phyloP scores from a whole-genome alignment of 1,140 invertebrate species.

The Diplogasteroides magnus region DNA sequence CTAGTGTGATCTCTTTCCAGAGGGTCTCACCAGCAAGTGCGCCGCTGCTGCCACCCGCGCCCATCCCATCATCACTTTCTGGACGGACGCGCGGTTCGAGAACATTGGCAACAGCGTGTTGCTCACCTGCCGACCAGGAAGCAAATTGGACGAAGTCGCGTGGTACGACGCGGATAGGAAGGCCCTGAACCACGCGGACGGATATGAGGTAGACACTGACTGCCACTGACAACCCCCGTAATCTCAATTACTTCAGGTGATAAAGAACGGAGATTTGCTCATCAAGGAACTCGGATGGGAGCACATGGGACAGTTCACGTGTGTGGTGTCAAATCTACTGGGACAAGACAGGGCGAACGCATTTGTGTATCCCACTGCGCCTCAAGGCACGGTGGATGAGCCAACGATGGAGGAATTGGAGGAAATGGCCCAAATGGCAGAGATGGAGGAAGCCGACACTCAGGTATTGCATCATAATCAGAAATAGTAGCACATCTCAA shows the following conservation, averaged over 20 bases:
- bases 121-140: conserved; percentile 67
- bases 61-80: conserved; percentile 58
- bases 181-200: conserved; percentile 7
- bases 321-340: conserved; percentile 66
- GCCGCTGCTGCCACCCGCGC: conserved; percentile 19
- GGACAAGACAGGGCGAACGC: conserved; percentile 66
- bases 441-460: too few relatives aligned
- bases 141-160: conserved; percentile 63
- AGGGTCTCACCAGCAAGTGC: not conserved
- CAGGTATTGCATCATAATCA: too few relatives aligned
- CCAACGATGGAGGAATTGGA: too few relatives aligned
- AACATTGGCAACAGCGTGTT: conserved; percentile 64
- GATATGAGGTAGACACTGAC: conserved; percentile 54
- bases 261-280: conserved; percentile 69
- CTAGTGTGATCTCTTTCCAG: not conserved
- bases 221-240: conserved; percentile 67
- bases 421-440: too few relatives aligned
- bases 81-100: conserved; percentile 59
- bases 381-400: too few relatives aligned
- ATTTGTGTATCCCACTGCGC: conserved; percentile 74
- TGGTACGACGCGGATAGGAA: conserved; percentile 12
- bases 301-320: conserved; percentile 75
- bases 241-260: conserved; percentile 57
- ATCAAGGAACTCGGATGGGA: conserved; percentile 68
- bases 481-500: too few relatives aligned